phyloP scores from a whole-genome alignment of 1,140 invertebrate genomes.

The Lineus longissimus region DNA sequence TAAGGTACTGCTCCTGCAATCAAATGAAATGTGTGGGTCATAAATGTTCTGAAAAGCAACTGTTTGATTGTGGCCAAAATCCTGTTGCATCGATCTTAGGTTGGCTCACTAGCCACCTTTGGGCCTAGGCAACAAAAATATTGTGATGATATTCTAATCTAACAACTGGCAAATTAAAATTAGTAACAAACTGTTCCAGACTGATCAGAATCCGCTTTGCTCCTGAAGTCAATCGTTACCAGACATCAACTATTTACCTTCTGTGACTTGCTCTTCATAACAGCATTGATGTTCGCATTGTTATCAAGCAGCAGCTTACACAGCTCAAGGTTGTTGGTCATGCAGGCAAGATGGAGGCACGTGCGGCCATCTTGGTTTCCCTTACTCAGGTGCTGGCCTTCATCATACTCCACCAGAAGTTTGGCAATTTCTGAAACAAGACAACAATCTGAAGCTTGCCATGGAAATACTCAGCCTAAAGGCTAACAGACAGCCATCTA shows the following conservation, averaged over 20 bases:
- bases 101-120: slow-evolving; percentile 9
- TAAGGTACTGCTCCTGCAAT: slow-evolving; percentile 59
- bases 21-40: slow-evolving; percentile 5
- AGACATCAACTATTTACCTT: background rate
- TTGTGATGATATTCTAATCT: background rate
- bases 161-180: background rate
- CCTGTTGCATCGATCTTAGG: slow-evolving; percentile 19
- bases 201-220: too few relatives aligned
- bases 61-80: slow-evolving; percentile 12
- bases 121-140: background rate
- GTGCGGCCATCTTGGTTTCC: slow-evolving; percentile 90
- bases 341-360: slow-evolving; percentile 87
- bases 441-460: background rate
- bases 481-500: background rate
- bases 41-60: slow-evolving; percentile 12
- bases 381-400: slow-evolving; percentile 69
- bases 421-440: slow-evolving; percentile 31
- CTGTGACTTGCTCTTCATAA: slow-evolving; percentile 44
- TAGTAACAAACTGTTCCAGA: background rate
- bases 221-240: background rate
- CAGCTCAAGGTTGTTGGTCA: slow-evolving; percentile 90
- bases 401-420: slow-evolving; percentile 27
- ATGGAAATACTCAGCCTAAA: background rate
- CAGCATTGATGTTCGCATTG: slow-evolving; percentile 48
- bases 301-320: slow-evolving; percentile 62